A percentile compares a stretch with the other conserved stretches of the same genome.
Evolutionary conservation across 1,140 invertebrate species (phyloP).

Genomic region (Tyrophagus putrescentiae): DNA sequence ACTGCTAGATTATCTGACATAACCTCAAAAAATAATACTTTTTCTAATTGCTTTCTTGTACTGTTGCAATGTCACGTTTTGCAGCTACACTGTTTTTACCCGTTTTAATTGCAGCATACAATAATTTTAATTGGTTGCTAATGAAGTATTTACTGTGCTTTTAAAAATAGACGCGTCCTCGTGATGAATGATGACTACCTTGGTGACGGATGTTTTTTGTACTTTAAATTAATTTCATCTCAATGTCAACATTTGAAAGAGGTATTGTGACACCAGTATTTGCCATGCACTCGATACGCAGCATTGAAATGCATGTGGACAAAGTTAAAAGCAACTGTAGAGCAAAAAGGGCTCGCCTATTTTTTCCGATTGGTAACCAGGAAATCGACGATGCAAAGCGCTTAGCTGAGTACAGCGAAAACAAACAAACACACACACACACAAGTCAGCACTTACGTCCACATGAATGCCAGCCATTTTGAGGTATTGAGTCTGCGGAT

Average conservation of each 20-base stretch:
- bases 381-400: neutral
- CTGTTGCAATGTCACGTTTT: no score
- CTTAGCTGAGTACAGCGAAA: neutral
- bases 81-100: no score
- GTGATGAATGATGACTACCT: neutral
- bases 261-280: no score
- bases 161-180: neutral
- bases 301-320: neutral
- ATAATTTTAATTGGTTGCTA: neutral
- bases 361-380: neutral
- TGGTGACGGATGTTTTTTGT: neutral
- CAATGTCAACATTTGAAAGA: no score
- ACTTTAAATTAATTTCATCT: neutral
- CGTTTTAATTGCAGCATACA: no score
- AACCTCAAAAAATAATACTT: no score
- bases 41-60: no score
- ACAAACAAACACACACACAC: neutral
- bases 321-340: neutral
- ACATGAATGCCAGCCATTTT: conserved; percentile 21
- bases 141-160: neutral
- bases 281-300: neutral
- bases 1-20: no score
- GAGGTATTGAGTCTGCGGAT: conserved; percentile 22
- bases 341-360: neutral
- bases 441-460: conserved; percentile 20